A percentile compares a stretch with the other conserved stretches of the same genome.
phyloP scores from a whole-genome alignment of 1,140 invertebrate species.

The Capitella teleta region DNA sequence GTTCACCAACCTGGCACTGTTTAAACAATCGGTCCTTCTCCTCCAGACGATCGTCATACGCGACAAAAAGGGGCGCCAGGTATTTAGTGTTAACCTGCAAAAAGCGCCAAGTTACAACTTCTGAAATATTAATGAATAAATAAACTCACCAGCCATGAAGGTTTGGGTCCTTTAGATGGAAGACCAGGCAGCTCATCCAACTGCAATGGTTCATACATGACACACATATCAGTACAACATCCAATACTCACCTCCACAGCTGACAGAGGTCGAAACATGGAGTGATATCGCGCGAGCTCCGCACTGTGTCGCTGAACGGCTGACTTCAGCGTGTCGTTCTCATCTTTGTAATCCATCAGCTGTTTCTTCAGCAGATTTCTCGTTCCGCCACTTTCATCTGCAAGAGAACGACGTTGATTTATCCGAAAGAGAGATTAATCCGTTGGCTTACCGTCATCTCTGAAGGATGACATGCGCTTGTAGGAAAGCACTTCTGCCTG shows the following conservation, averaged over 20 bases:
- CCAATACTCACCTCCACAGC: constrained; percentile 16
- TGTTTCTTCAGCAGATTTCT: constrained; percentile 16
- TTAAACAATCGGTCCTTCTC: constrained; percentile 27
- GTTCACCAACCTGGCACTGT: constrained; percentile 20
- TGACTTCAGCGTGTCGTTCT: constrained; percentile 28
- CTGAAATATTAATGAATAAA: background rate
- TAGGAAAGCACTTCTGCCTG: background rate
- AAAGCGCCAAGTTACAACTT: background rate
- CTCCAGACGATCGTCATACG: constrained; percentile 32
- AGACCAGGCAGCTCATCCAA: constrained; percentile 19
- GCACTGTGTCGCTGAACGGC: constrained; percentile 26
- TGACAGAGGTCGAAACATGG: constrained; percentile 23
- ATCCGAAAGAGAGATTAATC: background rate
- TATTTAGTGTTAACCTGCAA: constrained; percentile 29
- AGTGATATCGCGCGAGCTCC: constrained; percentile 31
- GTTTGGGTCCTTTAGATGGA: constrained; percentile 33
- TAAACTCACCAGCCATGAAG: constrained; percentile 36
- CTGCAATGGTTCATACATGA: constrained; percentile 11
- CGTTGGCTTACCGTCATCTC: background rate
- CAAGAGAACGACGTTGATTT: background rate
- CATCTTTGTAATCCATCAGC: constrained; percentile 27
- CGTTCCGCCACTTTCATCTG: background rate
- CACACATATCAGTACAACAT: background rate
- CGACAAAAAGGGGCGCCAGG: constrained; percentile 33
- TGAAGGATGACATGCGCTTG: background rate